Evolutionary conservation across 35 echinoderm and acorn worm genomes (phyloP).

Genomic region (Ophiothrix spiculata): DNA sequence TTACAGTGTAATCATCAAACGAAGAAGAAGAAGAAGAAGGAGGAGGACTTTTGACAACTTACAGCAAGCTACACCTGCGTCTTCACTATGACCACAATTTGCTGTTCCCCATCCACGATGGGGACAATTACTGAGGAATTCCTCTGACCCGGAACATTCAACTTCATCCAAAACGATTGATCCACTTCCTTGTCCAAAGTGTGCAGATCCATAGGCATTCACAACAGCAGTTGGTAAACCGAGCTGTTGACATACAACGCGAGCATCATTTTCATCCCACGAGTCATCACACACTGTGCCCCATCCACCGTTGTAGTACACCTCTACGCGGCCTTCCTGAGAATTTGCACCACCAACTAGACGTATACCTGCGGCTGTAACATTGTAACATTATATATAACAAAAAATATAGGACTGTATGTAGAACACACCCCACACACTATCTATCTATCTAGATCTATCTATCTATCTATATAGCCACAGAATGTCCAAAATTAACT

Average conservation of each 20-base stretch:
- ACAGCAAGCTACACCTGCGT: slow-evolving; percentile 37
- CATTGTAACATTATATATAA: no score
- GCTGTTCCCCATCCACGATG: slow-evolving; percentile 4
- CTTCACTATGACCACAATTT: slow-evolving; percentile 43
- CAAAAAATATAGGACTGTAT: no score
- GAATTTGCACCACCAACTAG: no score
- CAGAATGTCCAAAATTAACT: no score
- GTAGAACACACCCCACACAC: no score
- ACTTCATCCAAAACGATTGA: slow-evolving; percentile 24
- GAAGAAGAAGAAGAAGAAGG: no score
- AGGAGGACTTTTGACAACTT: no score
- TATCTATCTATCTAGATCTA: no score
- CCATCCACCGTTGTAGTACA: slow-evolving; percentile 21
- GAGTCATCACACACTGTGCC: slow-evolving; percentile 51
- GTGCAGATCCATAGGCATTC: background rate
- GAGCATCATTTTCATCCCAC: slow-evolving; percentile 15
- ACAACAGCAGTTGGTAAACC: background rate
- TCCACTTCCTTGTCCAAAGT: background rate
- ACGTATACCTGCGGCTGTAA: no score
- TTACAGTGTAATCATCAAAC: no score
- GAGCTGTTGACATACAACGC: slow-evolving; percentile 26
- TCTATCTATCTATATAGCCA: no score
- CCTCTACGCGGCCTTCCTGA: slow-evolving; percentile 21
- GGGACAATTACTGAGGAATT: background rate
- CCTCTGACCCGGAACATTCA: slow-evolving; percentile 19